Evolutionary conservation across 2,113 vertebrate species (phyloP).

Genomic region (Thomomys bottae): DNA sequence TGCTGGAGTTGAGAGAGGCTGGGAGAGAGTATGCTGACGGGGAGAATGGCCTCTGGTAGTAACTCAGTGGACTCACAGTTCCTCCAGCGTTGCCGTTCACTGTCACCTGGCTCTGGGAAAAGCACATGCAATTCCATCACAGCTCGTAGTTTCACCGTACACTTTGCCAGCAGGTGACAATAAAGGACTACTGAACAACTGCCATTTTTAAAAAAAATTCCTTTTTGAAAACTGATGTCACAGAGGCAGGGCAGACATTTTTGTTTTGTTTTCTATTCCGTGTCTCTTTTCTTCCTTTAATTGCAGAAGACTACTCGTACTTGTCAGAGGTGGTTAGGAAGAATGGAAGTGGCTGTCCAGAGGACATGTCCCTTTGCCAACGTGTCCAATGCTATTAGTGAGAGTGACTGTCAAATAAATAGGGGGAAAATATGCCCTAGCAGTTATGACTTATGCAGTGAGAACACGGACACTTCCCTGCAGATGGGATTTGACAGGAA

Average conservation of each 20-base stretch:
- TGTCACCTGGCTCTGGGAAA: constrained; percentile 91
- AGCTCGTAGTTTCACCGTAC: constrained; percentile 50
- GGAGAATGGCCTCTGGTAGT: constrained; percentile 93
- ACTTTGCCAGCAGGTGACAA: constrained; percentile 26
- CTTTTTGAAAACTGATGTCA: constrained; percentile 61
- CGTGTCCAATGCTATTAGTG: neutral
- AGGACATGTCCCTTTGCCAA: neutral
- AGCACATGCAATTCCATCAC: constrained; percentile 80
- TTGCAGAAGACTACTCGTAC: neutral
- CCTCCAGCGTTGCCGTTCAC: constrained; percentile 93
- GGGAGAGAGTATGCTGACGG: constrained; percentile 92
- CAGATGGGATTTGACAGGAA: neutral
- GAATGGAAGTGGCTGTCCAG: neutral
- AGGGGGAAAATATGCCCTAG: neutral
- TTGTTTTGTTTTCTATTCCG: too few relatives aligned
- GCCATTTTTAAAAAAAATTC: constrained; percentile 67
- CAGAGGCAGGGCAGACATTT: neutral
- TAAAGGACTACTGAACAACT: constrained; percentile 50
- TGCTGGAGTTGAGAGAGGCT: constrained; percentile 88
- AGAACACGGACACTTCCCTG: neutral
- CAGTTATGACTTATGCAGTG: fast-evolving
- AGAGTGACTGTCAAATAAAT: constrained; percentile 12
- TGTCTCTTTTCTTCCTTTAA: neutral
- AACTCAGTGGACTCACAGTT: constrained; percentile 88
- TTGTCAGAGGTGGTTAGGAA: neutral